Conservation (phyloP, 23 tunicate genomes). For the Clavelina lepadiformis region DNA sequence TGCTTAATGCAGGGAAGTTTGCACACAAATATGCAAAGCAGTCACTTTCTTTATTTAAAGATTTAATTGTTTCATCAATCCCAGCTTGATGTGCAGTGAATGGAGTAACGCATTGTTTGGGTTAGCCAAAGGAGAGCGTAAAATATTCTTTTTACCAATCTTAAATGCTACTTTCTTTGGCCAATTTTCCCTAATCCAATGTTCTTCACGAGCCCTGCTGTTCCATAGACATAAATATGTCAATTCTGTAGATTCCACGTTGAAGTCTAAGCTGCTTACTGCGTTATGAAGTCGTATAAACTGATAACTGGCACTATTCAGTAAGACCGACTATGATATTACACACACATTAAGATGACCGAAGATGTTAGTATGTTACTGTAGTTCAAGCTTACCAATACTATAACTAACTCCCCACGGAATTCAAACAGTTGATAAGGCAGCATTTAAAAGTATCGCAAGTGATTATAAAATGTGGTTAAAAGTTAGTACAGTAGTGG, state of each 20-base stretch:
- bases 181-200: conserved; percentile 10
- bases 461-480: not conserved
- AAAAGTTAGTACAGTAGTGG: conserved; percentile 3
- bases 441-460: conserved; percentile 16
- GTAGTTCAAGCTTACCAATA: conserved; percentile 10
- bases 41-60: not conserved
- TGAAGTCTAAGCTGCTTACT: not conserved
- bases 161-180: conserved; percentile 9
- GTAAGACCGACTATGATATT: conserved; percentile 2
- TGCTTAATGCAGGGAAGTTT: not conserved
- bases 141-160: conserved; percentile 14
- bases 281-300: conserved; percentile 10
- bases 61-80: conserved; percentile 25
- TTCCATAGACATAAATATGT: conserved; percentile 18
- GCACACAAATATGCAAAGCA: conserved; percentile 6
- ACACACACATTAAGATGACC: conserved; percentile 1
- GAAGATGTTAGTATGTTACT: conserved; percentile 5
- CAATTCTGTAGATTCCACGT: conserved; percentile 6
- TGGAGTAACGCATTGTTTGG: not conserved
- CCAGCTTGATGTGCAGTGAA: conserved; percentile 28
- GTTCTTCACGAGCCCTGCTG: conserved; percentile 12
- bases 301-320: conserved; percentile 10
- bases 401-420: conserved; percentile 7
- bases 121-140: too few relatives aligned
- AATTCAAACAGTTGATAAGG: conserved; percentile 8